A percentile compares a stretch with the other conserved stretches of the same genome.
Conservation (phyloP, 2,797 vertebrate species). For the Crypturellus tataupa region DNA sequence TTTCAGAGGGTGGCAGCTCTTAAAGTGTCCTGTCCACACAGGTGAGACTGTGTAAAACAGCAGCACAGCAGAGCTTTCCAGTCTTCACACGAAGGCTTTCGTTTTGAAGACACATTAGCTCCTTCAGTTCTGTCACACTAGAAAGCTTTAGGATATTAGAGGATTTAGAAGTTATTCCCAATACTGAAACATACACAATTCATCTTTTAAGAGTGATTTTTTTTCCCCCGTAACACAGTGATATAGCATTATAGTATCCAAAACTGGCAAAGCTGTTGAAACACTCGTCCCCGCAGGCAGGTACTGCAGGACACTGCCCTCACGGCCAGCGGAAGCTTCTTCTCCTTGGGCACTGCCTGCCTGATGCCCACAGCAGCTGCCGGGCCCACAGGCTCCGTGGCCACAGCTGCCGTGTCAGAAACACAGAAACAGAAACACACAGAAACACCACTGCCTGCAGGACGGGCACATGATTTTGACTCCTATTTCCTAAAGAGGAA, state of each 20-base stretch:
- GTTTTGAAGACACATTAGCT: not conserved
- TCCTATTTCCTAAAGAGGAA: not conserved
- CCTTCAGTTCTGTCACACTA: not conserved
- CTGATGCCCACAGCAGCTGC: not conserved
- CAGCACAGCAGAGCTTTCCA: not conserved
- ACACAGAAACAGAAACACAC: too few species aligned
- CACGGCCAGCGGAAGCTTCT: not conserved
- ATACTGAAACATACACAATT: not conserved
- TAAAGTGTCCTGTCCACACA: not conserved
- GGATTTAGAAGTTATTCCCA: not conserved
- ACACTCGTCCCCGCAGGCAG: not conserved
- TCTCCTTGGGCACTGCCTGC: rapidly evolving
- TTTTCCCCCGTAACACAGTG: rapidly evolving
- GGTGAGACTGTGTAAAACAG: not conserved
- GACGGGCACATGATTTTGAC: not conserved
- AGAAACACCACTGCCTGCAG: not conserved
- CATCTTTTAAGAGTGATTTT: rapidly evolving
- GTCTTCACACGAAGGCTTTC: not conserved
- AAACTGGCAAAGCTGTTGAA: not conserved
- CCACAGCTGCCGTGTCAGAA: too few species aligned
- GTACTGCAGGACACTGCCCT: not conserved
- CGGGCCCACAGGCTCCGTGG: too few species aligned
- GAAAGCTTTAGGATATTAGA: not conserved
- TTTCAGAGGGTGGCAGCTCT: too few species aligned
- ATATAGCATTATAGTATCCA: not conserved